Conservation (phyloP, 2,113 vertebrate species). For the Nibea coibor region DNA sequence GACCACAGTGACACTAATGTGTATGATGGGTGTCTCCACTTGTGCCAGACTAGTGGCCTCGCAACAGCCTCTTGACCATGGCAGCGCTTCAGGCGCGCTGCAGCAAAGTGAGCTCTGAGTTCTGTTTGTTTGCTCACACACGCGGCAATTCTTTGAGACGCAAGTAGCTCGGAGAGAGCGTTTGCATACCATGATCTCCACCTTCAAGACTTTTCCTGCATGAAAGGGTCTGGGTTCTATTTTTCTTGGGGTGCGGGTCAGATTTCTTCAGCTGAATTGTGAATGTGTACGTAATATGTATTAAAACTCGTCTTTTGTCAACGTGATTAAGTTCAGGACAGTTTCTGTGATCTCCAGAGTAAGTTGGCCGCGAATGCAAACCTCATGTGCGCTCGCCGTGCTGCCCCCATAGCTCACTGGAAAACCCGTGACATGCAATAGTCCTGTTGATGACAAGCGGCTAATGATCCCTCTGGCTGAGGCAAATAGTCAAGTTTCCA, state of each 20-base stretch:
- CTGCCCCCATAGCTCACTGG: slow-evolving; percentile 31
- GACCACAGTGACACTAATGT: slow-evolving; percentile 44
- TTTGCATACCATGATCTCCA: not conserved
- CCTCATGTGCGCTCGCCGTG: slow-evolving; percentile 1
- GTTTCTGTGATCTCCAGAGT: slow-evolving; percentile 4
- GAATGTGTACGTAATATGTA: not conserved
- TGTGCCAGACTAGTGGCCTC: slow-evolving; percentile 13
- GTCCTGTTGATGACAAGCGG: slow-evolving; percentile 32
- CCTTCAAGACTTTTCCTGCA: not conserved
- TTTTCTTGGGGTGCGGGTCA: not conserved
- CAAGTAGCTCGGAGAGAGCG: not conserved
- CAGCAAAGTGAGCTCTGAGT: slow-evolving; percentile 18
- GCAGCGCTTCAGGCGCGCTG: slow-evolving; percentile 8
- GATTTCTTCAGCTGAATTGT: slow-evolving; percentile 2
- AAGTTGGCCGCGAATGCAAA: slow-evolving; percentile 14
- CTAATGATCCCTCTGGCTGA: slow-evolving; percentile 64
- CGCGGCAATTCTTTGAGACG: not conserved
- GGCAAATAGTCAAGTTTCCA: slow-evolving; percentile 63
- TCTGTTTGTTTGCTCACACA: slow-evolving; percentile 20
- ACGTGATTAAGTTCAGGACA: not conserved
- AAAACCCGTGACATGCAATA: slow-evolving; percentile 56
- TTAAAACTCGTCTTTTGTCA: not conserved
- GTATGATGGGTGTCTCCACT: slow-evolving; percentile 23
- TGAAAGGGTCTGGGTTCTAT: not conserved
- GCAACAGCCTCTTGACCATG: slow-evolving; percentile 37